These are phyloP conservation scores for Eleginops maclovinus DNA, from an alignment of 2,113 vertebrate species.

Conservation along the genomic window DNA sequence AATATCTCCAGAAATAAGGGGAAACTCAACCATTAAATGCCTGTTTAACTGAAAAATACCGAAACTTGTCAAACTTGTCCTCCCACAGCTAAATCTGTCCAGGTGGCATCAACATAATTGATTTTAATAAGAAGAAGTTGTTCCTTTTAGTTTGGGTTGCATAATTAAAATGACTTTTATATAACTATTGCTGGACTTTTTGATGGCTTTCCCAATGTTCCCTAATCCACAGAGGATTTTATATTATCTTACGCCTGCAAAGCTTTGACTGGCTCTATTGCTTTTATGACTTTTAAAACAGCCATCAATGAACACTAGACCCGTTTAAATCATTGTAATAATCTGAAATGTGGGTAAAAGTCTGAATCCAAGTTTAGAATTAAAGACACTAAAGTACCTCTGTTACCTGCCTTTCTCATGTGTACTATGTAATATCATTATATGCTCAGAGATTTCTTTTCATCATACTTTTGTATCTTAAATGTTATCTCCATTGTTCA, in stretches of 20 bases:
- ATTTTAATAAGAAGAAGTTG: neutral
- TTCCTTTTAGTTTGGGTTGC: too few species aligned
- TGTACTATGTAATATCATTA: neutral
- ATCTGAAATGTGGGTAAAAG: neutral
- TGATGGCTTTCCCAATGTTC: neutral
- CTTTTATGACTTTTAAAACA: neutral
- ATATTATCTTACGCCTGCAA: neutral
- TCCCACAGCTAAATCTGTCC: neutral
- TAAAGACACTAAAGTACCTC: neutral
- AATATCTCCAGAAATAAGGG: slow-evolving; percentile 18
- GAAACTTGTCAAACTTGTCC: slow-evolving; percentile 9
- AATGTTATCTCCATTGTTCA: too few species aligned
- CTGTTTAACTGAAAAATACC: slow-evolving; percentile 23
- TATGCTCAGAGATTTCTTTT: neutral
- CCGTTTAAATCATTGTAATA: too few species aligned
- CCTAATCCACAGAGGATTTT: neutral
- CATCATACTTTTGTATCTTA: neutral
- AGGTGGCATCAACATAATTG: neutral
- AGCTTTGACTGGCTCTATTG: neutral
- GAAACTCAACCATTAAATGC: slow-evolving; percentile 18
- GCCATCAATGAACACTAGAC: neutral
- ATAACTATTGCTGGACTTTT: neutral
- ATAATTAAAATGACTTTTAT: neutral
- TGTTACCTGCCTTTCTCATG: neutral
- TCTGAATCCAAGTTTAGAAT: neutral